Conservation (phyloP, 2,797 vertebrate species). For the Poecilia gillii region DNA sequence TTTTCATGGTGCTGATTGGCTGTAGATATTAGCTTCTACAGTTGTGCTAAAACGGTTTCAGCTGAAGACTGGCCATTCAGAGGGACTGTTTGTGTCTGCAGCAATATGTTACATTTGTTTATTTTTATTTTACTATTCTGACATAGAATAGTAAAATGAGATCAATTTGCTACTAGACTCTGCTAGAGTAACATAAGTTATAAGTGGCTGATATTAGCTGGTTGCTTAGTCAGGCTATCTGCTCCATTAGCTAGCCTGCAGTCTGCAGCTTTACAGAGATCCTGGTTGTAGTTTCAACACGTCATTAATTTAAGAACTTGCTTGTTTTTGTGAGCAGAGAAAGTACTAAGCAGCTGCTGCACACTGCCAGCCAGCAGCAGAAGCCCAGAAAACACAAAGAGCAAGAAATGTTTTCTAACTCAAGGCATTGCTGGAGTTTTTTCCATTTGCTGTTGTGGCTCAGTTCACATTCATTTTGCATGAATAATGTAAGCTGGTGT, state of each 20-base stretch:
- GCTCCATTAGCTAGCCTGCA: background rate
- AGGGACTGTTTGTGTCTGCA: background rate
- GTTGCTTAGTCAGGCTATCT: background rate
- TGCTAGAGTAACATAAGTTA: no score
- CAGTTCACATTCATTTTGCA: constrained; percentile 32
- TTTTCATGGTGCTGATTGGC: no score
- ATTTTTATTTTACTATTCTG: background rate
- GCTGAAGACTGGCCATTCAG: background rate
- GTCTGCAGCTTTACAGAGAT: background rate
- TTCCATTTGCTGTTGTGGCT: constrained; percentile 18
- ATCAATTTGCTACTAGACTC: background rate
- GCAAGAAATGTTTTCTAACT: background rate
- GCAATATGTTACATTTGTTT: background rate
- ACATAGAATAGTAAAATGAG: background rate
- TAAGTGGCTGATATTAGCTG: background rate
- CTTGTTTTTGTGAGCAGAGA: background rate
- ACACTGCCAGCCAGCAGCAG: background rate
- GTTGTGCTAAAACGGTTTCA: no score
- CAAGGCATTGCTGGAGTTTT: constrained; percentile 7
- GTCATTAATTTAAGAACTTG: background rate
- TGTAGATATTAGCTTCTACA: no score
- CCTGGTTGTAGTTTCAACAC: background rate
- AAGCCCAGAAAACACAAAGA: background rate
- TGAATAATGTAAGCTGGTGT: constrained; percentile 57
- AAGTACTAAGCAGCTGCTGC: background rate